Base-by-base conservation (phyloP, 2,113 vertebrate genomes). In the Athene cunicularia region DNA sequence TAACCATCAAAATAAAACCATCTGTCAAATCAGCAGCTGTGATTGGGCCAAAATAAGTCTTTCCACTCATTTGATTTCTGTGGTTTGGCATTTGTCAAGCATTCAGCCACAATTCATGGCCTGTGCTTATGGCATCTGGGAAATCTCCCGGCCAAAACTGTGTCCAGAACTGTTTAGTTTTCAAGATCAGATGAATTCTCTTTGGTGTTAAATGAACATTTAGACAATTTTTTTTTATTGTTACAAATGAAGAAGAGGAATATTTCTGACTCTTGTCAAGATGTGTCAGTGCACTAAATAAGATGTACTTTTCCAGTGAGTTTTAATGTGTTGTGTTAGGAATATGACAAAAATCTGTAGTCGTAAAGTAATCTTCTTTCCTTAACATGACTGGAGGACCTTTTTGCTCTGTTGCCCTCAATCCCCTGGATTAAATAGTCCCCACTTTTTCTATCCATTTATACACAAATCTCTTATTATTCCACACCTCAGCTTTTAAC, bases 1-100 rank as follows among this genome's bases (percentile, higher is more conserved):
- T n/a, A n/a, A n/a, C n/a, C n/a, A n/a, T n/a, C n/a, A n/a, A n/a
- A n/a, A n/a, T n/a, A n/a, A n/a, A n/a, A n/a, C 71, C 71, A 86
- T 94, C 95, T 86, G 77, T 90, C 74, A 94, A 58, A 92, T 73
- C 71, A 88, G 77, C 53, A 90, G 66, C 71, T 94, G 49, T 62
- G 81, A 27, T 11, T 45, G 53, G 63, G 33, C 70, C 79, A 90
- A 30, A 62, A 88, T 39, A 88, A 94, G 45, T 39, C 62, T 88
- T 95, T 94, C 64, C 43, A 71, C 60, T 49, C 19, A 2, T 88
- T 84, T 66, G 41, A 77, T 67, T 95, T 55, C 82, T 53, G 39
- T 80, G 58, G 71, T 66, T 45, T 76, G 52, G 67, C 50, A 45
- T 90, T 94, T 87, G 53, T 67, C 79, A 82, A 82, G 14, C 9